Evolutionary conservation across 2,888 invertebrate species (phyloP).

Genomic region (Parnassius apollo): DNA sequence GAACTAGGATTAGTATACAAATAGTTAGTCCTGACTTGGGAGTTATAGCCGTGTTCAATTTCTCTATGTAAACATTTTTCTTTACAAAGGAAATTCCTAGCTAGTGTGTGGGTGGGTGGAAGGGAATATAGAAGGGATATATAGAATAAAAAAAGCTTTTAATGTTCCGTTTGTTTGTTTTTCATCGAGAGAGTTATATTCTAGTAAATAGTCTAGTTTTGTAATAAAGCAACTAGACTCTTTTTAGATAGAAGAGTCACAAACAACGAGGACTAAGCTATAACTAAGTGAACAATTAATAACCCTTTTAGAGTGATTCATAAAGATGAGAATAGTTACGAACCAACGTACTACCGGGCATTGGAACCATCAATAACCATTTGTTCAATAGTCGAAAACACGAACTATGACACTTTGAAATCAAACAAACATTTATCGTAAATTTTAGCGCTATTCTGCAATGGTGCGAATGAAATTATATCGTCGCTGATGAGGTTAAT

Average conservation of each 20-base stretch:
- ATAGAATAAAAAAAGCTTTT: too few species aligned
- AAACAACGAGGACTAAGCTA: slow-evolving; percentile 2
- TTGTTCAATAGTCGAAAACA: slow-evolving; percentile 12
- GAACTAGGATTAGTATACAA: too few species aligned
- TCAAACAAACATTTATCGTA: slow-evolving; percentile 8
- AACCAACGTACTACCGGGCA: not conserved
- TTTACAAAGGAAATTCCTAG: too few species aligned
- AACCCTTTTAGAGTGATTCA: slow-evolving; percentile 24
- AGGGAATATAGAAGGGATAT: too few species aligned
- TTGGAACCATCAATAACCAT: slow-evolving; percentile 12
- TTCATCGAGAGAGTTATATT: too few species aligned
- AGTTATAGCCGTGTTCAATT: too few species aligned
- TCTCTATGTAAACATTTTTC: too few species aligned
- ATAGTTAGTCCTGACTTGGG: too few species aligned
- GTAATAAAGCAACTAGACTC: too few species aligned
- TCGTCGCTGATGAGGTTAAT: not conserved
- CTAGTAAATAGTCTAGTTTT: too few species aligned
- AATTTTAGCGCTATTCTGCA: slow-evolving; percentile 3
- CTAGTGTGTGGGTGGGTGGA: too few species aligned
- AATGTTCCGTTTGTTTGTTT: too few species aligned
- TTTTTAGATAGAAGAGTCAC: not conserved
- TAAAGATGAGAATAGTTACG: slow-evolving; percentile 14
- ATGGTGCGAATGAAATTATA: not conserved
- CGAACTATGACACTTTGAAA: slow-evolving; percentile 8
- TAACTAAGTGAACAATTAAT: slow-evolving; percentile 14